Evolutionary conservation across 2,113 vertebrate species (phyloP).

Genomic region (Ondatra zibethicus): DNA sequence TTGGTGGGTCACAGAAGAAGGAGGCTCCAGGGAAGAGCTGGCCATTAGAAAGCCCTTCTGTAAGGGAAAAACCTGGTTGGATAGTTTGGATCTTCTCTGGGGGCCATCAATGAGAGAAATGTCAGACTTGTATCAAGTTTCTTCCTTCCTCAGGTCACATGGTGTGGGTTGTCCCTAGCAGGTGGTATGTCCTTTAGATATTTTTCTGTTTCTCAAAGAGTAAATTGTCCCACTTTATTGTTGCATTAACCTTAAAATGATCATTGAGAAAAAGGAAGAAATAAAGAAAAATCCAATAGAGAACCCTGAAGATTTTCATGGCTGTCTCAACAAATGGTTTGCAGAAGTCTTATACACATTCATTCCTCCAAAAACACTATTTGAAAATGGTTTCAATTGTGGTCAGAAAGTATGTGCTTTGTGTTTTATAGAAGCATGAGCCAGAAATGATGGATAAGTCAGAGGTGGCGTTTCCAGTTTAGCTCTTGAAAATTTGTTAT

Average conservation of each 20-base stretch:
- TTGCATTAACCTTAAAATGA: constrained; percentile 14
- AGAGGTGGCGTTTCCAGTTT: constrained; percentile 49
- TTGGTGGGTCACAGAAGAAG: neutral
- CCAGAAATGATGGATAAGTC: constrained; percentile 49
- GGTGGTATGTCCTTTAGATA: fast-evolving
- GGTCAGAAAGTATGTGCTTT: constrained; percentile 50
- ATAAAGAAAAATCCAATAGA: neutral
- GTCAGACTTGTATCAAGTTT: neutral
- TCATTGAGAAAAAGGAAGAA: neutral
- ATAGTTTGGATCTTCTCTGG: neutral
- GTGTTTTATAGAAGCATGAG: constrained; percentile 28
- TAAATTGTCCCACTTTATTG: neutral
- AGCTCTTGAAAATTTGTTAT: constrained; percentile 60
- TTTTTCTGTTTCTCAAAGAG: constrained; percentile 5
- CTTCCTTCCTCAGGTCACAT: neutral
- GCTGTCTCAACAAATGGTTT: neutral
- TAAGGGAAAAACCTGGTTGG: neutral
- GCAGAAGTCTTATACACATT: neutral
- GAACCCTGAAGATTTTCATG: neutral
- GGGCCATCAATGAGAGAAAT: neutral
- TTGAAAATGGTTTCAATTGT: constrained; percentile 67
- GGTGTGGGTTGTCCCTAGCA: neutral
- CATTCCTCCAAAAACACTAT: constrained; percentile 16
- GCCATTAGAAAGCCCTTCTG: neutral
- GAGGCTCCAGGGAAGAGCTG: neutral